These are phyloP conservation scores for Falco rusticolus DNA, from an alignment of 2,797 vertebrate genomes.

Conservation along the genomic window DNA sequence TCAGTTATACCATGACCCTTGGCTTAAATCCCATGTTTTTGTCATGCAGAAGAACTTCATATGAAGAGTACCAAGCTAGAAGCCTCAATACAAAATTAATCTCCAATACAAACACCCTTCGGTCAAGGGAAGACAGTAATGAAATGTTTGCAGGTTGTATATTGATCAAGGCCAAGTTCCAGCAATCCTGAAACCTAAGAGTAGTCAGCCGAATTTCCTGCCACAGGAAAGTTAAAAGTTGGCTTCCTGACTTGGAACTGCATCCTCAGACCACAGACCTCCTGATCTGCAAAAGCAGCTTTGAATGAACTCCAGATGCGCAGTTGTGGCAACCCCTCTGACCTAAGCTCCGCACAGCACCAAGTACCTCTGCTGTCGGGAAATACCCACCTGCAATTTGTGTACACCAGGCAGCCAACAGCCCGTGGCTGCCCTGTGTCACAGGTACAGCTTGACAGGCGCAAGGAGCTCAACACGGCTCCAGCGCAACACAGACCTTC, in stretches of 20 bases:
- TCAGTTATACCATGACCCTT: neutral
- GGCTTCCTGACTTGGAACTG: neutral
- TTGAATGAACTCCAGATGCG: neutral
- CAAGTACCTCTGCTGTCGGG: neutral
- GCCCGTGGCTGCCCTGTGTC: neutral
- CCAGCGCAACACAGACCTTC: neutral
- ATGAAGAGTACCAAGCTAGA: neutral
- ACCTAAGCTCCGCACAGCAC: neutral
- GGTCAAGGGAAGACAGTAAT: neutral
- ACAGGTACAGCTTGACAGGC: accelerated
- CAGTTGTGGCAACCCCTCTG: neutral
- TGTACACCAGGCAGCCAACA: neutral
- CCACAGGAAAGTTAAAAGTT: neutral
- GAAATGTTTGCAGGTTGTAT: neutral
- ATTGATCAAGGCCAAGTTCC: neutral
- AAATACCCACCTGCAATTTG: neutral
- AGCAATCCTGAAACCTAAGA: neutral
- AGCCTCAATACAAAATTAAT: neutral
- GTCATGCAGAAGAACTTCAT: neutral
- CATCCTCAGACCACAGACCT: neutral
- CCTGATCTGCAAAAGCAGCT: neutral
- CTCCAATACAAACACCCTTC: neutral
- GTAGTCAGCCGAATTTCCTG: neutral
- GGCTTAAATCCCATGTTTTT: neutral
- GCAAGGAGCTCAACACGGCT: accelerated